Percentiles rank a stretch among this genome's conserved stretches.
phyloP scores from a whole-genome alignment of 2,888 invertebrate species.

The Agrypnus murinus region DNA sequence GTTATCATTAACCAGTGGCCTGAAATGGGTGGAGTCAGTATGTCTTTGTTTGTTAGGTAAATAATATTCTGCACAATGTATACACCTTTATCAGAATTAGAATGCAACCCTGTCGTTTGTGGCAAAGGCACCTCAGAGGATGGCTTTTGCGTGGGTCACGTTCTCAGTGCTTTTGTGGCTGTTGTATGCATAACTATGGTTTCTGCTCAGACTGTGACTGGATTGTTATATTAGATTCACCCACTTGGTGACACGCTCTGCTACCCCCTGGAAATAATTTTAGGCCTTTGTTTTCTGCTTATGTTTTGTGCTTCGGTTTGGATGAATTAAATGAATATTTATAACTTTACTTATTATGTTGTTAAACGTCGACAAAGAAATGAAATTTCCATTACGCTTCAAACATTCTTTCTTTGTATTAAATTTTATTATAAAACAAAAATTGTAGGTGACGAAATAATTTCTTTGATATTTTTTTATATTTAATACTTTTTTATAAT shows the following conservation, averaged over 20 bases:
- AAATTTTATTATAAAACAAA: no score
- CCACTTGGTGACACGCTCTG: constrained; percentile 66
- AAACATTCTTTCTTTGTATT: no score
- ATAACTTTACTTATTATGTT: constrained; percentile 44
- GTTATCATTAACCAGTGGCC: constrained; percentile 71
- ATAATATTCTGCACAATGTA: constrained; percentile 84
- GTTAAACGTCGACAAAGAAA: constrained; percentile 36
- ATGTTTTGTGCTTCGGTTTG: constrained; percentile 56
- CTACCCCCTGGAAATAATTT: constrained; percentile 67
- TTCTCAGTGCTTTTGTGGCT: constrained; percentile 64
- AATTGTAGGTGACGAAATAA: no score
- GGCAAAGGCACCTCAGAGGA: constrained; percentile 65
- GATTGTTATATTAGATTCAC: constrained; percentile 68
- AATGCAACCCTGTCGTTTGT: constrained; percentile 70
- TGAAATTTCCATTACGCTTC: neutral
- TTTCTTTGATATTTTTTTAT: no score
- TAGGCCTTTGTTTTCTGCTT: constrained; percentile 64
- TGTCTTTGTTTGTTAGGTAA: constrained; percentile 78
- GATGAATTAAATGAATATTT: constrained; percentile 49
- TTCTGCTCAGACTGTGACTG: constrained; percentile 68
- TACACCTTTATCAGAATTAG: constrained; percentile 73
- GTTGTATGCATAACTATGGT: constrained; percentile 70
- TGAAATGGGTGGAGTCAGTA: constrained; percentile 69
- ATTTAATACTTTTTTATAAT: no score
- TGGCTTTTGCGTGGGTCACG: constrained; percentile 55